These are phyloP conservation scores for Hecatera dysodea DNA, from an alignment of 2,888 invertebrate species.

Conservation along the genomic window DNA sequence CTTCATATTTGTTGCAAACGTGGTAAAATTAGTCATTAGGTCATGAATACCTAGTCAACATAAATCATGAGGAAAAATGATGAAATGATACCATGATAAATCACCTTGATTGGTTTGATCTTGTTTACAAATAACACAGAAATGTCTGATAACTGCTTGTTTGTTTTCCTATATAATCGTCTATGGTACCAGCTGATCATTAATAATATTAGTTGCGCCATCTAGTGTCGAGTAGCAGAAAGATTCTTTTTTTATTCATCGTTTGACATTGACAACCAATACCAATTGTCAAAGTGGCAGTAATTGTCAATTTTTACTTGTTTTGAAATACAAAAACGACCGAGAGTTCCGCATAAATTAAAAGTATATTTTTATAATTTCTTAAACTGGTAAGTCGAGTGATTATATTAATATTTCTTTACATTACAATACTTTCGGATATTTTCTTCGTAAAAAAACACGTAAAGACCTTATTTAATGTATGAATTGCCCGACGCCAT, in stretches of 20 bases:
- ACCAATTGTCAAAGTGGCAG: background rate
- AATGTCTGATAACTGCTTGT: constrained; percentile 21
- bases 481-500: background rate
- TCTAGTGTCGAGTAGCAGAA: constrained; percentile 68
- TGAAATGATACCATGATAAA: background rate
- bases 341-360: constrained; percentile 28
- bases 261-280: constrained; percentile 4
- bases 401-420: background rate
- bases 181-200: constrained; percentile 4
- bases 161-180: constrained; percentile 23
- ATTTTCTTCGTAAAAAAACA: background rate
- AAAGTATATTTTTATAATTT: background rate
- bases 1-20: constrained; percentile 10
- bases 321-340: background rate
- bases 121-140: constrained; percentile 40
- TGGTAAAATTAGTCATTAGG: background rate
- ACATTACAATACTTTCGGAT: background rate
- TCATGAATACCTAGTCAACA: background rate
- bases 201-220: constrained; percentile 56
- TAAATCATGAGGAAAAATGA: background rate
- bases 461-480: background rate
- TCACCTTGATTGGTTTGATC: background rate
- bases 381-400: background rate
- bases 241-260: background rate
- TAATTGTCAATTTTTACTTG: background rate